Percentiles rank a stretch among this genome's conserved stretches.
These are phyloP conservation scores for Phortica okadai DNA, from an alignment of 2,888 invertebrate species.

Conservation along the genomic window DNA sequence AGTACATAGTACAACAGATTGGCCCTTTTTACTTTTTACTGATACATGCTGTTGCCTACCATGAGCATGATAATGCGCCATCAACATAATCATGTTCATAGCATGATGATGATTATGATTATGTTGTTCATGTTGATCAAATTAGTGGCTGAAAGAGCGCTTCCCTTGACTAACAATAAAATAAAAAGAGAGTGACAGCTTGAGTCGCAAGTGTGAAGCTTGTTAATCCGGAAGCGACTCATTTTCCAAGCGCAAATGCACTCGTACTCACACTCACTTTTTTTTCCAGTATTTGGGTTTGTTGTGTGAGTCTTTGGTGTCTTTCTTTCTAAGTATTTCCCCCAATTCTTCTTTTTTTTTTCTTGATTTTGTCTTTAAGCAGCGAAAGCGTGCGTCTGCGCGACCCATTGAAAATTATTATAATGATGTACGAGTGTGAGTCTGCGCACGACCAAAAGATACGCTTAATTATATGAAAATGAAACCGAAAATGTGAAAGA, in stretches of 20 bases:
- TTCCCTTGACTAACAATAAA: neutral
- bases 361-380: neutral
- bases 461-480: constrained; percentile 56
- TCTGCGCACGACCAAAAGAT: constrained; percentile 7
- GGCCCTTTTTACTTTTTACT: constrained; percentile 14
- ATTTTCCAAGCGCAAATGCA: constrained; percentile 64
- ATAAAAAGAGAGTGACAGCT: constrained; percentile 10
- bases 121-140: neutral
- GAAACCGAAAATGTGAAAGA: constrained; percentile 49
- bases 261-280: neutral
- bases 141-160: neutral
- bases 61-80: neutral
- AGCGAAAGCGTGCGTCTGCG: constrained; percentile 55
- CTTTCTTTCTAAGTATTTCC: neutral
- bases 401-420: constrained; percentile 58
- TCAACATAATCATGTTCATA: neutral
- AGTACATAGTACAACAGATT: neutral
- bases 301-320: too few relatives aligned
- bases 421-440: constrained; percentile 43
- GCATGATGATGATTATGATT: neutral
- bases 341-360: neutral
- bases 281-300: neutral
- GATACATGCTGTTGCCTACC: neutral
- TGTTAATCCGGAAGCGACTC: constrained; percentile 67
- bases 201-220: constrained; percentile 36